These are phyloP conservation scores for Rhinogobio ventralis DNA, from an alignment of 2,797 vertebrate genomes.

Conservation along the genomic window DNA sequence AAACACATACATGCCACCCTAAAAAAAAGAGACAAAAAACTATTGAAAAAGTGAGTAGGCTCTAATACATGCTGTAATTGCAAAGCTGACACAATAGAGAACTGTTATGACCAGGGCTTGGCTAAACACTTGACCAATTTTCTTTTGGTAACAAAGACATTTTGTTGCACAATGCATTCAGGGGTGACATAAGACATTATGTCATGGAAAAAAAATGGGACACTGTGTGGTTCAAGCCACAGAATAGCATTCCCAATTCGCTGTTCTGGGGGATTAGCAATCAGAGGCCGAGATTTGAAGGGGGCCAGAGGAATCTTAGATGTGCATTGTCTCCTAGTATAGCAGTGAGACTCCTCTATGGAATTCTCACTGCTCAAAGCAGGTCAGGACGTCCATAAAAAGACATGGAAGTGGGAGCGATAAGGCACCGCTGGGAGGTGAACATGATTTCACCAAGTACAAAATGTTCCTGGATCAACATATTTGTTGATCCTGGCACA, in stretches of 20 bases:
- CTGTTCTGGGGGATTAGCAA: slow-evolving; percentile 21
- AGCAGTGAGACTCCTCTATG: slow-evolving; percentile 40
- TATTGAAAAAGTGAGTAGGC: background rate
- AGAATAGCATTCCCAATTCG: slow-evolving; percentile 16
- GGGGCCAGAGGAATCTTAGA: slow-evolving; percentile 26
- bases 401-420: slow-evolving; percentile 29
- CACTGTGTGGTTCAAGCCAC: slow-evolving; percentile 33
- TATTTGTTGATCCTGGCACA: background rate
- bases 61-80: background rate
- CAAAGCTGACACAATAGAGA: background rate
- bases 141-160: slow-evolving; percentile 22
- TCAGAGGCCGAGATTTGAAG: slow-evolving; percentile 24
- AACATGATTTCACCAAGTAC: background rate
- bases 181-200: slow-evolving; percentile 49
- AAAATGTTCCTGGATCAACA: background rate
- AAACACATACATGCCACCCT: slow-evolving; percentile 99
- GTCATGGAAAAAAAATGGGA: slow-evolving; percentile 35
- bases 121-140: slow-evolving; percentile 9
- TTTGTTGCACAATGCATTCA: slow-evolving; percentile 28
- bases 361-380: slow-evolving; percentile 36
- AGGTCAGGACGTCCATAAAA: slow-evolving; percentile 50
- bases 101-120: slow-evolving; percentile 5
- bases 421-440: slow-evolving; percentile 11
- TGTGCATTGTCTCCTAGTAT: slow-evolving; percentile 53
- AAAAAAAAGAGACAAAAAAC: slow-evolving; percentile 42